Evolutionary conservation across 2,113 vertebrate species (phyloP).

Genomic region (Centropus unirufus): DNA sequence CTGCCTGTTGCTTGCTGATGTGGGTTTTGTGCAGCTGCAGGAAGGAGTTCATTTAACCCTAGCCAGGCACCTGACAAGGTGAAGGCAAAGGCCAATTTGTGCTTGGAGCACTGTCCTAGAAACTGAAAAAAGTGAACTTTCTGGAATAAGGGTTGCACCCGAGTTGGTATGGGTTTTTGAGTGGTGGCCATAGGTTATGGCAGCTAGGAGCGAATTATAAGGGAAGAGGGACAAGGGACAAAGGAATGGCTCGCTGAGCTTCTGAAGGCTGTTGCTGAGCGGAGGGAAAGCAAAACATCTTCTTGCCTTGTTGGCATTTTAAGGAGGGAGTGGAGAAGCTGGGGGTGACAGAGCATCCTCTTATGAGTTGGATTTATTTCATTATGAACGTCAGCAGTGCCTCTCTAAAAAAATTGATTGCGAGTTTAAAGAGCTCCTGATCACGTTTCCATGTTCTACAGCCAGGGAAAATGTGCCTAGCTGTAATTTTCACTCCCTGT

Average conservation of each 20-base stretch:
- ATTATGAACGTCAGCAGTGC: background rate
- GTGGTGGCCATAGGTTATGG: background rate
- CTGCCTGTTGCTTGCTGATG: background rate
- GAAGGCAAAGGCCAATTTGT: background rate
- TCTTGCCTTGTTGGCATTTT: background rate
- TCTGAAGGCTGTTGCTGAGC: background rate
- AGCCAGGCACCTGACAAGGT: background rate
- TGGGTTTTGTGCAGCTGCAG: conserved; percentile 37
- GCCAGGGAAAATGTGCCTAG: background rate
- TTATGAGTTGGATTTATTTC: background rate
- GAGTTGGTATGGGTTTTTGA: background rate
- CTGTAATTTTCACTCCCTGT: background rate
- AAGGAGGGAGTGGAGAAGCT: background rate
- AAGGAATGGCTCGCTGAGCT: background rate
- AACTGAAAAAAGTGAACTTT: background rate
- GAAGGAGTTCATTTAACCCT: conserved; percentile 4
- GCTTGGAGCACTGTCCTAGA: background rate
- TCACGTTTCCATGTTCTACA: background rate
- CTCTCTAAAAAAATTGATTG: background rate
- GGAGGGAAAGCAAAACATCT: background rate
- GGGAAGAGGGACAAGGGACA: background rate
- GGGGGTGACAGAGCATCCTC: background rate
- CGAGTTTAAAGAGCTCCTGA: background rate
- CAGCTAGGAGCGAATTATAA: background rate
- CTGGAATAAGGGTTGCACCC: background rate